These are phyloP conservation scores for Acanthacorydalis orientalis DNA, from an alignment of 2,888 invertebrate genomes.

Conservation along the genomic window DNA sequence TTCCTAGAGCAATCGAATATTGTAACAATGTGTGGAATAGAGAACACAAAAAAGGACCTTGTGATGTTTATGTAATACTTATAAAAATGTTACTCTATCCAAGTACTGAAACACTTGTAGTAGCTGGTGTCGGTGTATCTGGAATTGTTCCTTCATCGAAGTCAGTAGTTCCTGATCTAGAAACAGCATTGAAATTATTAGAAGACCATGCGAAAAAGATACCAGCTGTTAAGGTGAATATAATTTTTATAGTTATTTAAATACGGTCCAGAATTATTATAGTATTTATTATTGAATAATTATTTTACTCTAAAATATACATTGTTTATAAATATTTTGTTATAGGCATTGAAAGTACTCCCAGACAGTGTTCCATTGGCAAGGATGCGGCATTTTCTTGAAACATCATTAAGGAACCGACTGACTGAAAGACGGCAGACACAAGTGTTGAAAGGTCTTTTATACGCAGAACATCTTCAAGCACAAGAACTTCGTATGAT, in stretches of 20 bases:
- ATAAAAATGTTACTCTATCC: conserved; percentile 24
- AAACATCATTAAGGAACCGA: conserved; percentile 57
- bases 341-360: conserved; percentile 53
- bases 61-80: conserved; percentile 20
- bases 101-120: conserved; percentile 16
- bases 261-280: background rate
- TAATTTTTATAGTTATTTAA: background rate
- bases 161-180: conserved; percentile 54
- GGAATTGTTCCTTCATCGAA: conserved; percentile 32
- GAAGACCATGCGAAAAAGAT: conserved; percentile 74
- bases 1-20: conserved; percentile 68
- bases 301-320: too few species aligned
- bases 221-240: conserved; percentile 54
- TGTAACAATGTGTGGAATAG: conserved; percentile 47
- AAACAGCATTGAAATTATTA: conserved; percentile 62
- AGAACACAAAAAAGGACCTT: conserved; percentile 14
- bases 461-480: conserved; percentile 74
- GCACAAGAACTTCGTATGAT: conserved; percentile 65
- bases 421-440: conserved; percentile 55
- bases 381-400: conserved; percentile 61
- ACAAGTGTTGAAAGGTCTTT: conserved; percentile 66
- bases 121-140: conserved; percentile 15
- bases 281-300: background rate
- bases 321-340: background rate
- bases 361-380: conserved; percentile 65